These are phyloP conservation scores for Steinernema carpocapsae DNA, from an alignment of 2,888 invertebrate genomes.

Conservation along the genomic window DNA sequence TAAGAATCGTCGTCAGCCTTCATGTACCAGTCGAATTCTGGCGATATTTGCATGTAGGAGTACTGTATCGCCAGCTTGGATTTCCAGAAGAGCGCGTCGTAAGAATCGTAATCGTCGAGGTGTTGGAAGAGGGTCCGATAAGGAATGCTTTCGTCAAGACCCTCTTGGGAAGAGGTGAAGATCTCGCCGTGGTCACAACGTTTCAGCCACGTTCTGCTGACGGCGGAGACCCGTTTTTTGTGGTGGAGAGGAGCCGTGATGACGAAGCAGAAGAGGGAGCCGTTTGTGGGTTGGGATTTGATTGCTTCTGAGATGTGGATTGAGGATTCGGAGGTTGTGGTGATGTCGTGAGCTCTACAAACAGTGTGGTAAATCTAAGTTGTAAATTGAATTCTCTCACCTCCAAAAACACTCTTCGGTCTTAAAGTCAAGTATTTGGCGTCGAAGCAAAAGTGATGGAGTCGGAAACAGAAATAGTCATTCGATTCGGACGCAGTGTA, in stretches of 20 bases:
- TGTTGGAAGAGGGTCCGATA: constrained; percentile 53
- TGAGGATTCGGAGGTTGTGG: not conserved
- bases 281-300: not conserved
- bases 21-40: constrained; percentile 44
- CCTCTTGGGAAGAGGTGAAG: constrained; percentile 48
- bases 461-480: too few species aligned
- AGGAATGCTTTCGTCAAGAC: constrained; percentile 49
- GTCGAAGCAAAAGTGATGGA: too few species aligned
- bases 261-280: not conserved
- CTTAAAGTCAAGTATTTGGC: not conserved
- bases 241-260: constrained; percentile 22
- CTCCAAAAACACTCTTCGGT: not conserved
- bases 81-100: constrained; percentile 56
- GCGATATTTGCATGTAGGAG: constrained; percentile 51
- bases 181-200: constrained; percentile 59
- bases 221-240: constrained; percentile 44
- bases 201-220: constrained; percentile 57
- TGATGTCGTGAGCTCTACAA: not conserved
- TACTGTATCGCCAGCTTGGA: constrained; percentile 55
- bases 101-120: constrained; percentile 48
- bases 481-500: too few species aligned
- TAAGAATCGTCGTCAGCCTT: constrained; percentile 44
- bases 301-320: constrained; percentile 6
- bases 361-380: not conserved
- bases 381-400: not conserved